Conservation (phyloP, 1,140 invertebrate species). For the Chrysomallon squamiferum region DNA sequence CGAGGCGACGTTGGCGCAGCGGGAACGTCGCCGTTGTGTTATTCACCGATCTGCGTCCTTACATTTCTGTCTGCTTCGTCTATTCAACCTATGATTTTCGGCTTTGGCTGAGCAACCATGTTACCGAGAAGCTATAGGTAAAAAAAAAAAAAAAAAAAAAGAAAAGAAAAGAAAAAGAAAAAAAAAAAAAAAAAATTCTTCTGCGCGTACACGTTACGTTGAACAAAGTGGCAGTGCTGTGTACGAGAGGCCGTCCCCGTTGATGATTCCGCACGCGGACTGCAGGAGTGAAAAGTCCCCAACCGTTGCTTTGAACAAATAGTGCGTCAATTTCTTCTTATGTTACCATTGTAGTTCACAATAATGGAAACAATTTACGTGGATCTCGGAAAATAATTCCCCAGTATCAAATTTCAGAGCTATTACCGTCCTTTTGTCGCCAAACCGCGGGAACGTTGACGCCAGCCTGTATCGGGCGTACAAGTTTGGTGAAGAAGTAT, state of each 20-base stretch:
- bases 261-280: background rate
- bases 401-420: conserved; percentile 1
- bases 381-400: conserved; percentile 3
- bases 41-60: background rate
- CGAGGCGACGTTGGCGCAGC: background rate
- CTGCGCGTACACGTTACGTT: too few relatives aligned
- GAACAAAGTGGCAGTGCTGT: too few relatives aligned
- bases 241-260: too few relatives aligned
- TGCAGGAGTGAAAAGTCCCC: conserved; percentile 1
- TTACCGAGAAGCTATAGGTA: background rate
- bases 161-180: too few relatives aligned
- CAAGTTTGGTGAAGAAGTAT: too few relatives aligned
- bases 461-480: background rate
- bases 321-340: background rate
- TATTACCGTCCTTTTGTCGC: conserved; percentile 3
- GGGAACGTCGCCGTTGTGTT: background rate
- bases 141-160: too few relatives aligned
- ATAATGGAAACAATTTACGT: conserved; percentile 8
- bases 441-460: background rate
- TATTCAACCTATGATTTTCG: conserved; percentile 4
- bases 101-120: conserved; percentile 2
- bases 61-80: background rate
- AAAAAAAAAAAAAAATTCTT: too few relatives aligned
- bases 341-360: background rate
- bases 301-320: background rate